Evolutionary conservation across 2,797 vertebrate genomes (phyloP).

Genomic region (Limosa lapponica): DNA sequence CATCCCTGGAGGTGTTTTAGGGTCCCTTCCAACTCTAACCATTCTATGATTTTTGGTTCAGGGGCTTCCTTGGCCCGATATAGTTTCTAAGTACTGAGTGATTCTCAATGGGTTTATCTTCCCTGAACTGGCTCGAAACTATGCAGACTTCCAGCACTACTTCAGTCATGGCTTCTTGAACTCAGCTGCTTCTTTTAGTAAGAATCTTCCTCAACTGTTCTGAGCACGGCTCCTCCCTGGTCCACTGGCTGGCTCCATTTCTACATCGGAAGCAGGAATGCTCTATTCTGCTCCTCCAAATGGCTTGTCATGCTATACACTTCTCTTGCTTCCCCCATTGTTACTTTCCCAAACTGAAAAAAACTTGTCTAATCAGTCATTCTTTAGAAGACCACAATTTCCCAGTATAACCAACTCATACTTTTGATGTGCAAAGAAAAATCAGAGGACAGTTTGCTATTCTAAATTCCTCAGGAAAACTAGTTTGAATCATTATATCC

Average conservation of each 20-base stretch:
- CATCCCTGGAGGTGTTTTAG: too few relatives aligned
- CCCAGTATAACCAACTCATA: background rate
- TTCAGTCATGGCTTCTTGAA: background rate
- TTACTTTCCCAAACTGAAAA: background rate
- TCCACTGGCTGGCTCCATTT: background rate
- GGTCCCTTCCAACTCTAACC: too few relatives aligned
- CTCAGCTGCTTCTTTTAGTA: background rate
- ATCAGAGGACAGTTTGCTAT: background rate
- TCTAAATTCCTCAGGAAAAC: background rate
- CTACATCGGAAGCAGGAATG: background rate
- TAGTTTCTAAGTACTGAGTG: background rate
- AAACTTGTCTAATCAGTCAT: background rate
- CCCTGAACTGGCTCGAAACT: background rate
- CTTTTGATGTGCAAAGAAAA: background rate
- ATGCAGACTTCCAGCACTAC: background rate
- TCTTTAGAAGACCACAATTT: background rate
- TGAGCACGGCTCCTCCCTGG: background rate
- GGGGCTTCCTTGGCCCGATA: background rate
- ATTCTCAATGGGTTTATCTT: background rate
- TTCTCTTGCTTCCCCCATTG: fast-evolving
- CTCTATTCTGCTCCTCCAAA: background rate
- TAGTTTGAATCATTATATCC: background rate
- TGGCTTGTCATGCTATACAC: background rate
- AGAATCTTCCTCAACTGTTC: background rate
- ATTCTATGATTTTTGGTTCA: background rate